Base-by-base conservation (phyloP, 2,113 vertebrate genomes). In the Caranx ignobilis region DNA sequence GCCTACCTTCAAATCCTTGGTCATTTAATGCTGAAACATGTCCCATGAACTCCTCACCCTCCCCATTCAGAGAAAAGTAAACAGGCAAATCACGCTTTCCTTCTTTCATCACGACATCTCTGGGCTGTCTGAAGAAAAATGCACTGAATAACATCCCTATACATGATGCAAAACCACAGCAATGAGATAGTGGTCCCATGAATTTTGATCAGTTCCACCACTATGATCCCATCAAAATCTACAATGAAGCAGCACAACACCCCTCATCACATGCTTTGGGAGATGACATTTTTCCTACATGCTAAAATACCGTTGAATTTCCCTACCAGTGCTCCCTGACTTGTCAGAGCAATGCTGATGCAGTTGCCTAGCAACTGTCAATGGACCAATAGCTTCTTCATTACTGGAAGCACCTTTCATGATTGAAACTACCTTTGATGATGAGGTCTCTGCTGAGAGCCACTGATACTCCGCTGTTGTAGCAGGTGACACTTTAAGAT, bases 281-380 rank as follows among this genome's bases (percentile, higher is more conserved):
- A 68, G 65, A 83, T 39, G 10, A 37, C 56, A 50, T 84, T 71
- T 71, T 74, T 75, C 43, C 63, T n/a, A 45, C 52, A 77, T 82
- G 77, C 52, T 60, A 12, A 88, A 80, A 87, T 79, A 75, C 56
- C 35, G 52, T 57, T 59, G 61, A 75, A 83, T 87, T 74, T 78
- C 73, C 62, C 55, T 16, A 77, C 47, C 47, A 71, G 16, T 63
- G 63, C 84, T 90, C 48, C 81, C 90, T 82, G 75, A 87, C 86
- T 90, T 79, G 59, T 71, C 79, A 77, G 72, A 57, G 78, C 82
- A 88, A 92, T 90, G 73, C 85, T 75, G 84, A 91, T 83, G 82
- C 87, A 84, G 94, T 95, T 95, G 92, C 95, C 85, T 94, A 91
- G 94, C 94, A 95, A 95, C 95, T 63, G 45, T 77, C 87, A 83